Evolutionary conservation across 2,797 vertebrate genomes (phyloP), one percentile per base, ranked within the genome.

Genomic region (Enteromius afrohamiltoni): DNA sequence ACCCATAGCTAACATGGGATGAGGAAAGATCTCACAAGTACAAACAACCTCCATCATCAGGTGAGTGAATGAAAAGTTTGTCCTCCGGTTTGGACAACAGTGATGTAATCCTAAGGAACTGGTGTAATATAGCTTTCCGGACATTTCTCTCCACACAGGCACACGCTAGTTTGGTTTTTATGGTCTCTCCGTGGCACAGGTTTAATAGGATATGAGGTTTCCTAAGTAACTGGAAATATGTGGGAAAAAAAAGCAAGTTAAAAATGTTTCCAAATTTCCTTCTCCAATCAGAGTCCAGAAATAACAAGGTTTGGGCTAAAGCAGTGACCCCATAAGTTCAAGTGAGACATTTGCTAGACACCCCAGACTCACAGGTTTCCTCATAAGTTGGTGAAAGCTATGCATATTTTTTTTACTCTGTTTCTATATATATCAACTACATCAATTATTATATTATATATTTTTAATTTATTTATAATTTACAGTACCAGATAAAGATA

Each of bases 251-350:
- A 65, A 83, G 84, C 31, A 70, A 80, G 64, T 76, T 79, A 70
- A 49, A 65, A 80, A 80, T 87, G 29, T 45, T 53, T 86, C 77
- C 77, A 87, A 83, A 42, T 79, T 60, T 76, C 82, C 83, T 87
- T 85, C 64, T 83, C 77, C 87, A 87, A 85, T 79, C 78, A 78
- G 81, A 83, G 87, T 86, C 88, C 83, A 75, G 42, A 86, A 83
- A 89, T 93, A 92, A 91, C 91, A 91, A 91, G 90, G 88, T 88
- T 86, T 76, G 86, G 87, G 86, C 86, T 88, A 85, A 89, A 88
- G 90, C 81, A 88, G 82, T 89, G 88, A 91, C 88, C 87, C 88
- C 84, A 89, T 84, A 86, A 87, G 90, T 89, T 85, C 85, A 86
- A 88, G 86, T 90, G 82, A 88, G 86, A 79, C 1, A 17, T 85